Conservation (phyloP, 2,113 vertebrate species). For the Crotalus helleri region DNA sequence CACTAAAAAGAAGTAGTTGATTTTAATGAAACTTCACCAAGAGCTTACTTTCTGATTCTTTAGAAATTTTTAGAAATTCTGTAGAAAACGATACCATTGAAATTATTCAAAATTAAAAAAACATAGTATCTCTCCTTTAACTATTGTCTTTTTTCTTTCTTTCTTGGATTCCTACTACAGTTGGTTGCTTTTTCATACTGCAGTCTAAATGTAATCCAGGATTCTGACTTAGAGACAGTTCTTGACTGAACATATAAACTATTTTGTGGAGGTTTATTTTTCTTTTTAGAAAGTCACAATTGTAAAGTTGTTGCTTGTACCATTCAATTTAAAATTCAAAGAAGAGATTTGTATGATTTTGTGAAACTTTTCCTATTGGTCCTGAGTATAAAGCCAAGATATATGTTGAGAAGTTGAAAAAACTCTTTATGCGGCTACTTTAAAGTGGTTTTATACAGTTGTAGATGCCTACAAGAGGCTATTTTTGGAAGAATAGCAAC, state of each 20-base stretch:
- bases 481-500: conserved; percentile 10
- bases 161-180: background rate
- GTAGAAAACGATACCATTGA: background rate
- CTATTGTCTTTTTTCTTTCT: background rate
- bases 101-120: background rate
- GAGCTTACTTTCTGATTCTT: background rate
- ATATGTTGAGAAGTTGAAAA: conserved; percentile 45
- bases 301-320: conserved; percentile 47
- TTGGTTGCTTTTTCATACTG: background rate
- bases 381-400: conserved; percentile 58
- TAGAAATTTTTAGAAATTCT: background rate
- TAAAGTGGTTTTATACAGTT: conserved; percentile 48
- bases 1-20: background rate
- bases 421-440: conserved; percentile 31
- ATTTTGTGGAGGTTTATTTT: background rate
- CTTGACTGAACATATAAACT: background rate
- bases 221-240: background rate
- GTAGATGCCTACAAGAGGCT: conserved; percentile 29
- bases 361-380: conserved; percentile 66
- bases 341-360: conserved; percentile 67
- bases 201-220: background rate
- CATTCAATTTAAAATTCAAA: conserved; percentile 61
- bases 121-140: background rate
- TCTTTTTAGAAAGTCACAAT: background rate
- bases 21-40: background rate